A percentile compares a stretch with the other conserved stretches of the same genome.
phyloP scores from a whole-genome alignment of 2,888 invertebrate genomes.

The Hydriomena furcata region DNA sequence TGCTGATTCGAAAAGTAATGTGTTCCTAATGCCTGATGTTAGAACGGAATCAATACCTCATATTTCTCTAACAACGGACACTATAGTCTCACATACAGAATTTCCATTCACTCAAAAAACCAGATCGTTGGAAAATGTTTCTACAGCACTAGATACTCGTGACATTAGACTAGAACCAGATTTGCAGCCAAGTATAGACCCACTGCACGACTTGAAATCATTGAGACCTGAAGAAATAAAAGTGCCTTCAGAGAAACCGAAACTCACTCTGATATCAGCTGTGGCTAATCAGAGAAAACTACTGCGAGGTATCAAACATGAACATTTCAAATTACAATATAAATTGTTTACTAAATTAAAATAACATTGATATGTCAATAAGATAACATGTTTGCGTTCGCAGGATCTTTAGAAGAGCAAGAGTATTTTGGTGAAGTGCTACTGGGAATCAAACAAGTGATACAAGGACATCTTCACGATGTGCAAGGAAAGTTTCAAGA shows the following conservation, averaged over 20 bases:
- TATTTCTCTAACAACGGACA: slow-evolving; percentile 43
- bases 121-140: slow-evolving; percentile 37
- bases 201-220: slow-evolving; percentile 65
- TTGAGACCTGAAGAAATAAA: slow-evolving; percentile 79
- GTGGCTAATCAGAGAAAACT: slow-evolving; percentile 84
- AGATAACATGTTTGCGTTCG: slow-evolving; percentile 42
- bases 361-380: slow-evolving; percentile 9
- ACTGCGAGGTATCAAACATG: slow-evolving; percentile 70
- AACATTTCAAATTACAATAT: not conserved
- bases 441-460: slow-evolving; percentile 91
- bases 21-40: slow-evolving; percentile 67
- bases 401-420: slow-evolving; percentile 88
- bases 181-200: slow-evolving; percentile 58
- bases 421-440: slow-evolving; percentile 92
- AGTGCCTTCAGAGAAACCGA: slow-evolving; percentile 82
- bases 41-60: slow-evolving; percentile 39
- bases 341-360: not conserved
- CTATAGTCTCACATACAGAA: slow-evolving; percentile 40
- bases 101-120: slow-evolving; percentile 47
- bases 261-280: slow-evolving; percentile 80
- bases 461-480: slow-evolving; percentile 88
- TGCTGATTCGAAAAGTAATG: slow-evolving; percentile 57
- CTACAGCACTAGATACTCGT: slow-evolving; percentile 41
- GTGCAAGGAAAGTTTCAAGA: slow-evolving; percentile 88
- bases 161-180: slow-evolving; percentile 60